Percentiles rank a stretch among this genome's conserved stretches.
These are phyloP conservation scores for Brachionichthys hirsutus DNA, from an alignment of 2,113 vertebrate species.

Conservation along the genomic window DNA sequence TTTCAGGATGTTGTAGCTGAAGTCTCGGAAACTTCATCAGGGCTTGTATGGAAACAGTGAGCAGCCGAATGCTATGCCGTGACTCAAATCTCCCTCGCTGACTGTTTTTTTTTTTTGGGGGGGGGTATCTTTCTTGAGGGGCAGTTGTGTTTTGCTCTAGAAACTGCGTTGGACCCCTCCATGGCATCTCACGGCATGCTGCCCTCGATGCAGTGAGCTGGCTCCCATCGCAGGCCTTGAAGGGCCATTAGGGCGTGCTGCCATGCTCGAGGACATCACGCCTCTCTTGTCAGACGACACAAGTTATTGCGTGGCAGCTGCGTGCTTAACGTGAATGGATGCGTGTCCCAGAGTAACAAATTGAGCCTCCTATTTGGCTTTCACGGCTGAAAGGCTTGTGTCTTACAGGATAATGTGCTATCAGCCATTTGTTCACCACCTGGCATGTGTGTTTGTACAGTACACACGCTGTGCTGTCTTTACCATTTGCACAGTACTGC, in stretches of 20 bases:
- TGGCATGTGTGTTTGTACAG: not conserved
- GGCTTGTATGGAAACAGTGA: slow-evolving; percentile 32
- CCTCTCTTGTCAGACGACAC: slow-evolving; percentile 24
- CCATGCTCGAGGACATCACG: slow-evolving; percentile 6
- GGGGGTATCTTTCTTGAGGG: slow-evolving; percentile 9
- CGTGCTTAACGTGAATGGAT: slow-evolving; percentile 24
- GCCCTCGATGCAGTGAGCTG: slow-evolving; percentile 35
- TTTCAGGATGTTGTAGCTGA: slow-evolving; percentile 16
- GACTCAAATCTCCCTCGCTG: slow-evolving; percentile 32
- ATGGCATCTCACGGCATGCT: slow-evolving; percentile 23
- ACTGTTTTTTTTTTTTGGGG: too few species aligned
- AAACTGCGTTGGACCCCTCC: slow-evolving; percentile 42
- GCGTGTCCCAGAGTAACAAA: slow-evolving; percentile 24
- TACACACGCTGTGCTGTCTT: not conserved
- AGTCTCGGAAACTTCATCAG: slow-evolving; percentile 28
- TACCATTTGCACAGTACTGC: not conserved
- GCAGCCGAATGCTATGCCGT: slow-evolving; percentile 29
- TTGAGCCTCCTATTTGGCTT: slow-evolving; percentile 20
- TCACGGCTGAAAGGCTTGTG: slow-evolving; percentile 22
- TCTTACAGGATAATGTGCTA: slow-evolving; percentile 24
- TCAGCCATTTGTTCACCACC: slow-evolving; percentile 17
- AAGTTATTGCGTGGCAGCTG: slow-evolving; percentile 39
- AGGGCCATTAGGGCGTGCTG: slow-evolving; percentile 27
- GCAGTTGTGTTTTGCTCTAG: slow-evolving; percentile 35
- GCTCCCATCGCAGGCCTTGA: slow-evolving; percentile 34